Evolutionary conservation across 2,797 vertebrate genomes (phyloP), one percentile per base, ranked within the genome.

Genomic region (Cynopterus sphinx): DNA sequence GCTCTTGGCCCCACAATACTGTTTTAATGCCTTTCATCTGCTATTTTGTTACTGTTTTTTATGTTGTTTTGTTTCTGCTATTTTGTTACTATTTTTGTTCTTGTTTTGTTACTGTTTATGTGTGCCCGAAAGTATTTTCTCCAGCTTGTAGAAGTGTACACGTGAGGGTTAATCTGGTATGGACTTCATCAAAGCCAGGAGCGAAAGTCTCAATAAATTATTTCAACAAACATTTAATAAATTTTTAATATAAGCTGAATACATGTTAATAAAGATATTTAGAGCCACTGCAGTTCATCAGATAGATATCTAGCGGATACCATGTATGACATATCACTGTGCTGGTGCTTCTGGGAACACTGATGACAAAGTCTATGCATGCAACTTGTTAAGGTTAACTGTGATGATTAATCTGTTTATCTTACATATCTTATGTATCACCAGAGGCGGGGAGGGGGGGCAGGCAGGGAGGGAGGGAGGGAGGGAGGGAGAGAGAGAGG

Each of bases 171-270:
- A 74, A 28, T 87, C 36, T 57, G 70, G 53, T 83, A 59, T 49
- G 43, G 46, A 81, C 33, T 90, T 53, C 33, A 51, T 79, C 28
- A 81, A 53, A 81, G 36, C 15, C 46, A 71, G 49, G 41, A 78
- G 19, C 53, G 77, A 79, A 96, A 84, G 73, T 81, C 53, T 93
- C 74, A 77, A 21, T 83, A 63, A n/a, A 79, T 90, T 68, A 91
- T 73, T 81, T 95, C 33, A 81, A 79, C 26, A 85, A 43, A 46
- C 57, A 33, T 36, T 59, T 87, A 82, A 83, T 46, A 87, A 41
- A 59, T 70, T 36, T 71, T 95, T 87, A 71, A 55, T 7, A 74
- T 49, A 57, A 67, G n/a, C 57, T 51, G 49, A 88, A 59, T 87
- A 39, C 26, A 19, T 63, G 9, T 79, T 90, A 74, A 92, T 90